Conservation (phyloP, 2,888 invertebrate genomes). For the Ornithoptera priamus region DNA sequence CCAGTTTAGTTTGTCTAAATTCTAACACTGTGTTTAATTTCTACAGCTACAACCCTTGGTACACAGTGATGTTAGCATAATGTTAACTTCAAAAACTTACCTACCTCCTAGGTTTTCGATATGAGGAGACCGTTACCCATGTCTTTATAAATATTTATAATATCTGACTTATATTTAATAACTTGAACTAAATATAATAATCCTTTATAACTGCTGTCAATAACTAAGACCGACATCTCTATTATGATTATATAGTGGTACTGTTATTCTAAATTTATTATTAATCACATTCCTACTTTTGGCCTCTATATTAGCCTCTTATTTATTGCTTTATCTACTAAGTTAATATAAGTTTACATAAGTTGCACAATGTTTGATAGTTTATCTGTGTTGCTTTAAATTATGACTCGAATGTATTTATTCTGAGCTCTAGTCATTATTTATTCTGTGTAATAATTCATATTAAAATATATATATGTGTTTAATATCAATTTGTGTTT, state of each 20-base stretch:
- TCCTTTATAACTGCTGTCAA: not conserved
- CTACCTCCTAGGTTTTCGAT: no score
- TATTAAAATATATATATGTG: not conserved
- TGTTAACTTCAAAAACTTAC: no score
- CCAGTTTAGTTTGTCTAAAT: no score
- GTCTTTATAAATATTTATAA: no score
- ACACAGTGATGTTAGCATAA: no score
- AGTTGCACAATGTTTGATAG: not conserved
- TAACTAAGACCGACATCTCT: not conserved
- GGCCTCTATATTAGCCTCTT: not conserved
- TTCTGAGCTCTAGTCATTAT: constrained; percentile 10
- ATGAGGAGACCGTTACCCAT: no score
- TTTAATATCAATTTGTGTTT: not conserved
- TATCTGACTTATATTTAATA: not conserved
- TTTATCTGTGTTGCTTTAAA: not conserved
- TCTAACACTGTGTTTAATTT: no score
- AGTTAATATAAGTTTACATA: not conserved
- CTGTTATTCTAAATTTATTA: not conserved
- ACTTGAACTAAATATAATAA: not conserved
- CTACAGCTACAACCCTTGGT: no score
- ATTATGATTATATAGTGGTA: not conserved
- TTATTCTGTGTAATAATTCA: constrained; percentile 7
- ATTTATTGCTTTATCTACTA: not conserved
- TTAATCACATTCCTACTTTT: not conserved
- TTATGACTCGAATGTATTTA: not conserved